Base-by-base conservation (phyloP, 2,113 vertebrate genomes). In the Pterophyllum scalare region DNA sequence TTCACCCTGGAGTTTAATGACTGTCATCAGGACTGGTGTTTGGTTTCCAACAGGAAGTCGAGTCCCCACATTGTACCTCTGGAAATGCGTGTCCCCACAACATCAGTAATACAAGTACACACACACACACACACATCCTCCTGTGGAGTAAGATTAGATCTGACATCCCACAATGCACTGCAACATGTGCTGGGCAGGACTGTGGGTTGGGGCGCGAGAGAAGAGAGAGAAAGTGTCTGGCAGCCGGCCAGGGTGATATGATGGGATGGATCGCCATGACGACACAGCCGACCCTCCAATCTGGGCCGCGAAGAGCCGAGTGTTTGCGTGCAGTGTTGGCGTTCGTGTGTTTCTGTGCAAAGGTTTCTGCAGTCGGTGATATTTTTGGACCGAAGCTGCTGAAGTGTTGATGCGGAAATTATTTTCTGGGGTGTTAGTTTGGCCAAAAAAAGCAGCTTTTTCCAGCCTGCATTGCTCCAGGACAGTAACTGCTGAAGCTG, bases 111-210 rank as follows among this genome's bases (percentile, higher is more conserved):
- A n/a, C 14, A 14, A 33, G 61, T 13, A 52, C 49, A 56, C 78
- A 76, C 70, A 78, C 72, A 82, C 78, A 79, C 74, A 79, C 77
- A 49, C 77, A 38, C 5, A 56, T 1, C 43, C 10, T 54, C 28
- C 87, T 87, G 80, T 26, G 12, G 26, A 80, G 82, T 52, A 62
- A 86, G 91, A 94, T 92, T 87, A 88, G 74, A 87, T 89, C 91
- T 87, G 85, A 89, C 76, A 17, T 85, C 89, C 92, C 93, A 93
- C 86, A 92, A 94, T 92, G 91, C 91, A 91, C 60, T 87, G 91
- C 91, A 83, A 24, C 86, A 20, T 61, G 79, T 86, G 83, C 83
- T 7, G 43, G 72, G n/a, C 74, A 67, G 85, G 84, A 87, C 65
- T 86, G 84, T 88, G 82, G 40, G 49, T 49, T 54, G 54, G 84